Conservation (phyloP, 2,113 vertebrate genomes). For the Cyrtonyx montezumae region DNA sequence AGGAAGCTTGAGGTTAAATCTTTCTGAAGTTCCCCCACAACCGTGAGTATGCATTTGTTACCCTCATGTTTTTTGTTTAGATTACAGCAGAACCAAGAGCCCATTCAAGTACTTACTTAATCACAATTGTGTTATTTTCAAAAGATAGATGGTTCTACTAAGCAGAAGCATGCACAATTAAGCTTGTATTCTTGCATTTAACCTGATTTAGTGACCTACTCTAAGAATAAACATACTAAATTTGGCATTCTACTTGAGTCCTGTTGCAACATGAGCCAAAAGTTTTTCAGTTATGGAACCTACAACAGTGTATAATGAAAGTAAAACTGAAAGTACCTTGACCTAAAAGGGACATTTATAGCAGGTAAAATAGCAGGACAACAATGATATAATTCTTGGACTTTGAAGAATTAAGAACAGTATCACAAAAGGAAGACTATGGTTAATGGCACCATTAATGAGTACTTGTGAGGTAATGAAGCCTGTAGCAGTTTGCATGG, state of each 20-base stretch:
- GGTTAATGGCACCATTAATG: neutral
- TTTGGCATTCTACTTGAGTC: neutral
- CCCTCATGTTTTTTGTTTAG: conserved; percentile 8
- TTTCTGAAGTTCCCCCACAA: neutral
- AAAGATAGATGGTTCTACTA: conserved; percentile 4
- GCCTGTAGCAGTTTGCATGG: conserved; percentile 13
- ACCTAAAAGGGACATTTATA: neutral
- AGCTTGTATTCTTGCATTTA: neutral
- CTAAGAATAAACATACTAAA: neutral
- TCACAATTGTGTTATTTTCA: neutral
- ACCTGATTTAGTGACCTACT: neutral
- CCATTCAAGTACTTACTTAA: neutral
- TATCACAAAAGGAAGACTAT: neutral
- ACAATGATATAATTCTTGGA: neutral
- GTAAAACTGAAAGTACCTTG: neutral
- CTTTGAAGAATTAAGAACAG: neutral
- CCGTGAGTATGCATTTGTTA: neutral
- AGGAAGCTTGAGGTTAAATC: neutral
- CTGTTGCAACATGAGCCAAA: neutral
- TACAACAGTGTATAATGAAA: neutral
- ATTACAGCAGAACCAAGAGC: neutral
- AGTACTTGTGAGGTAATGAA: conserved; percentile 20
- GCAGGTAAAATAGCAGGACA: neutral
- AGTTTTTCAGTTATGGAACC: neutral
- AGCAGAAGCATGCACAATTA: neutral